phyloP scores from a whole-genome alignment of 2,113 vertebrate genomes.

The Mirounga angustirostris region DNA sequence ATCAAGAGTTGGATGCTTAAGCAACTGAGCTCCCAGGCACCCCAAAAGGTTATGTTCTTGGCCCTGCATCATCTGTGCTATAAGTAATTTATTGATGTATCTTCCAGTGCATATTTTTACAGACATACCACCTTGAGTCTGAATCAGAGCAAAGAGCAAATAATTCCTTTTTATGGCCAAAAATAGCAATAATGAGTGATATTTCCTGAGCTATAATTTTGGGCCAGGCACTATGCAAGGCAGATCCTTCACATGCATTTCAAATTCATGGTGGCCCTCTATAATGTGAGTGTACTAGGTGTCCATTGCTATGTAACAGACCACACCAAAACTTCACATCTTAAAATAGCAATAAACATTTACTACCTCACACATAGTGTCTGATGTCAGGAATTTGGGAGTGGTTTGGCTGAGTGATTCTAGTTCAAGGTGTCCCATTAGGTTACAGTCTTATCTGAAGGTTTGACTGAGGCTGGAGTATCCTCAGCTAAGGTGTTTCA shows the following conservation, averaged over 20 bases:
- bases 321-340: background rate
- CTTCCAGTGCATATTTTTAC: background rate
- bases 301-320: background rate
- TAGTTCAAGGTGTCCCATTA: background rate
- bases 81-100: background rate
- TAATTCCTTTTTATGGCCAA: background rate
- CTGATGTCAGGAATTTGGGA: background rate
- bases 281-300: background rate
- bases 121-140: background rate
- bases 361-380: background rate
- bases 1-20: background rate
- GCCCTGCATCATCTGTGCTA: background rate
- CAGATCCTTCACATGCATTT: background rate
- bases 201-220: background rate
- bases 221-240: background rate
- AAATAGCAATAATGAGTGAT: background rate
- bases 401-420: background rate
- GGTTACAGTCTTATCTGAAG: background rate
- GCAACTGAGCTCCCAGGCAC: background rate
- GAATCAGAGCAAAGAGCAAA: slow-evolving; percentile 13
- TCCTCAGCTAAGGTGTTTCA: background rate
- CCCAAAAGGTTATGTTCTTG: background rate
- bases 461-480: background rate
- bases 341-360: background rate
- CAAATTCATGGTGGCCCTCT: background rate